Base-by-base conservation (phyloP, 2,888 invertebrate genomes). In the Clunio marinus region DNA sequence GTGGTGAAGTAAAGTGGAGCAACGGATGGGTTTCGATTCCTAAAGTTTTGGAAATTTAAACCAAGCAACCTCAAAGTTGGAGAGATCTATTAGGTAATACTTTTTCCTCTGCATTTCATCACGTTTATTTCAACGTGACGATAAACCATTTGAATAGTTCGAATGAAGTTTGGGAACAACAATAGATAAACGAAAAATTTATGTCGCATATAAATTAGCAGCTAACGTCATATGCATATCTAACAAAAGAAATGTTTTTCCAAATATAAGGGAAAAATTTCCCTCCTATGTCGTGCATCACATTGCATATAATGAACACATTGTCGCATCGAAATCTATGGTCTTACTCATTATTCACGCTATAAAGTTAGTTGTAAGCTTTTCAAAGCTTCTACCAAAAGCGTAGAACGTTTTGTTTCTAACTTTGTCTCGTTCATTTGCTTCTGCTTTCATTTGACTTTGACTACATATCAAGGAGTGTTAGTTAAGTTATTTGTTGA, bases 301-400 rank as follows among this genome's bases (percentile, higher is more conserved):
- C 57, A 27, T 57, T 57, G 57, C 22, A 15, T 22, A 57, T 57
- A 57, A 57, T 57, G 57, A 57, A 57, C 57, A 57, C 27, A 57
- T 57, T 57, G 57, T 57, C 57, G 27, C 57, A 25, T n/a, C n/a
- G 15, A 57, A 51, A 57, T 57, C 22, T 57, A 51, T 8, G 51
- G 22, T 5, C 35, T 13, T 3, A 7, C 51, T 57, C 27, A 2
- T 13, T n/a, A n/a, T n/a, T n/a, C n/a, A n/a, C 8, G 2, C 57
- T 17, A 20, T 10, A 27, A 27, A 10, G 25, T 7, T 13, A 13
- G 27, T 15, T n/a, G 27, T 57, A 57, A 57, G 25, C 25, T 57
- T 22, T 57, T 24, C 22, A 4, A 27, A 57, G 57, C 57, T 57
- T 57, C 17, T 57, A 22, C 22, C 22, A 22, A 13, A 25, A 57